Evolutionary conservation across 2,113 vertebrate genomes (phyloP).

Genomic region (Lepidothrix coronata): DNA sequence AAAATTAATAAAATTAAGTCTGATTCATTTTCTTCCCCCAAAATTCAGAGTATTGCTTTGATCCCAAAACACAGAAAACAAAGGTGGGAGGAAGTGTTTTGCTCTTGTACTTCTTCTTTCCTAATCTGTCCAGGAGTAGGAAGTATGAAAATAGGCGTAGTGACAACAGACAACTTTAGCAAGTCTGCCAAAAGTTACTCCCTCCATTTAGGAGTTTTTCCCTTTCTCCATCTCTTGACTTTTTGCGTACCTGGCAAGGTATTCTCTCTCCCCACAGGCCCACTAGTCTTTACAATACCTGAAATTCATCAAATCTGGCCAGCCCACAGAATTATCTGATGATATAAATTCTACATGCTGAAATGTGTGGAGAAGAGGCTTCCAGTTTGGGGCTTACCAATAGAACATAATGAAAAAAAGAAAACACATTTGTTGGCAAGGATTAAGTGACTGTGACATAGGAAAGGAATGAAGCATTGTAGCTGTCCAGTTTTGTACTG

Average conservation of each 20-base stretch:
- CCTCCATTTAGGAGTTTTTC: background rate
- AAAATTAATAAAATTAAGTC: background rate
- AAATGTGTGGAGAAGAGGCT: background rate
- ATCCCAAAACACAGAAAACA: background rate
- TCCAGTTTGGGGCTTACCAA: background rate
- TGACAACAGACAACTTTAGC: background rate
- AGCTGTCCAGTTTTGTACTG: constrained; percentile 26
- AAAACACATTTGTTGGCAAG: constrained; percentile 29
- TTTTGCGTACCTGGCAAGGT: background rate
- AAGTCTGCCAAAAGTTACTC: background rate
- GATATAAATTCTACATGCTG: background rate
- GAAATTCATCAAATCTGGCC: background rate
- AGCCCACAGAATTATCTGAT: background rate
- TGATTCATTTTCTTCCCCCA: background rate
- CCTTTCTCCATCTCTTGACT: background rate
- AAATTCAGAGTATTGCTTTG: background rate
- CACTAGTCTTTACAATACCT: background rate
- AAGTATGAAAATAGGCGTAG: fast-evolving
- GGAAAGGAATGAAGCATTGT: constrained; percentile 37
- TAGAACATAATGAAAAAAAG: background rate
- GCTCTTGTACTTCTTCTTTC: background rate
- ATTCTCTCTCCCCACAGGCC: background rate
- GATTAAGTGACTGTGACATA: background rate
- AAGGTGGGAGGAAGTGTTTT: background rate
- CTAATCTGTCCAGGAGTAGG: background rate